Evolutionary conservation across 2,797 vertebrate genomes (phyloP).

Genomic region (Chaetophractus vellerosus): DNA sequence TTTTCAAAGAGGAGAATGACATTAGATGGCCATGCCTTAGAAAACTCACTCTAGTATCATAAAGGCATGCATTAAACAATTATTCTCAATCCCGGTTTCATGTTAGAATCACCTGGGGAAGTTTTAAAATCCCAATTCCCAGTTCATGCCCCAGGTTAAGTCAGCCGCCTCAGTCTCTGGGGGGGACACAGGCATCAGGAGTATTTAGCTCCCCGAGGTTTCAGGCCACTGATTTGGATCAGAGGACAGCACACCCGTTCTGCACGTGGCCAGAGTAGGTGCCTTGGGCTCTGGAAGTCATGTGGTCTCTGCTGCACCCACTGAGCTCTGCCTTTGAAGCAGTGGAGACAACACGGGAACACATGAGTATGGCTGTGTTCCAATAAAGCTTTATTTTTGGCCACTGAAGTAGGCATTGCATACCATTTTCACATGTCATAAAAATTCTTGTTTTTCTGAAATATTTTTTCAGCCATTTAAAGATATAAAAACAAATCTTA

Average conservation of each 20-base stretch:
- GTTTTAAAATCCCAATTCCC: background rate
- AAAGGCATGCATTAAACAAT: background rate
- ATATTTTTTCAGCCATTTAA: background rate
- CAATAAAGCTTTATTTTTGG: background rate
- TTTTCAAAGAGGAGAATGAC: background rate
- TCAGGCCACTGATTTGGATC: background rate
- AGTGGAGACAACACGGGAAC: no score
- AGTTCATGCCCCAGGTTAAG: background rate
- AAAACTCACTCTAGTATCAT: background rate
- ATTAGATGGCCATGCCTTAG: background rate
- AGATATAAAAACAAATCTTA: slow-evolving; percentile 46
- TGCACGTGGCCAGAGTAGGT: background rate
- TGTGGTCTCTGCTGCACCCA: background rate
- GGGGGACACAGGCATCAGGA: background rate
- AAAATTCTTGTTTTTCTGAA: background rate
- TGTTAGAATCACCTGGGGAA: background rate
- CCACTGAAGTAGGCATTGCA: background rate
- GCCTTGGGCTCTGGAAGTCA: background rate
- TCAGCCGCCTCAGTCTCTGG: background rate
- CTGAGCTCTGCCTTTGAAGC: background rate
- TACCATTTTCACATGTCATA: background rate
- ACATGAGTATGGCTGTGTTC: background rate
- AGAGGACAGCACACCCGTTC: background rate
- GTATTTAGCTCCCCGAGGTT: background rate
- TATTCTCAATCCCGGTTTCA: background rate